Evolutionary conservation across 2,888 invertebrate species (phyloP).

Genomic region (Synergus umbraculus): DNA sequence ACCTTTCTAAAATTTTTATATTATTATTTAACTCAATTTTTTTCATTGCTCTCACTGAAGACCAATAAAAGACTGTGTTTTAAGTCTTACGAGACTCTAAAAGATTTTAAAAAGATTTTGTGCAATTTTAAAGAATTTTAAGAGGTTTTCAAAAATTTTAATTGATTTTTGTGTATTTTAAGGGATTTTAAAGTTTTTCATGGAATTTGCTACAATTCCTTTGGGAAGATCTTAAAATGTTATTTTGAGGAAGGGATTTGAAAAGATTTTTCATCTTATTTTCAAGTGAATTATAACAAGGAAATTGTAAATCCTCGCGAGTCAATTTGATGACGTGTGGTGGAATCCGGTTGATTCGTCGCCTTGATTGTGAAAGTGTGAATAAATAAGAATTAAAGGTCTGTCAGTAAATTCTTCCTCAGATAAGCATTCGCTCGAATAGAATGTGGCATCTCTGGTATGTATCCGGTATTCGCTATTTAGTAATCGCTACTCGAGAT

Average conservation of each 20-base stretch:
- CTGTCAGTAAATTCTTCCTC: conserved; percentile 41
- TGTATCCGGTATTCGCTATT: conserved; percentile 57
- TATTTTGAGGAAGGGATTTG: background rate
- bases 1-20: conserved; percentile 22
- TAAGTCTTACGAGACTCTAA: background rate
- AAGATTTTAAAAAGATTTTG: background rate
- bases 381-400: conserved; percentile 49
- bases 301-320: background rate
- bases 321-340: background rate
- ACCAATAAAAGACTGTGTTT: background rate
- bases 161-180: too few relatives aligned
- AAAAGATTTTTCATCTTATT: background rate
- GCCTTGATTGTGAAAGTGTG: conserved; percentile 56
- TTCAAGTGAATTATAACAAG: background rate
- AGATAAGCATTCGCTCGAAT: conserved; percentile 36
- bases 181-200: too few relatives aligned
- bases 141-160: too few relatives aligned
- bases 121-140: background rate
- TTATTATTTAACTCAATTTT: background rate
- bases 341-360: conserved; percentile 57
- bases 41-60: background rate
- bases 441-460: conserved; percentile 44
- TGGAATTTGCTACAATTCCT: background rate
- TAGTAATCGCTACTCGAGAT: conserved; percentile 61
- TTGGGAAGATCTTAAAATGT: background rate